Conservation (phyloP, 92 coral and sea anemone species). For the Porites cylindrica region DNA sequence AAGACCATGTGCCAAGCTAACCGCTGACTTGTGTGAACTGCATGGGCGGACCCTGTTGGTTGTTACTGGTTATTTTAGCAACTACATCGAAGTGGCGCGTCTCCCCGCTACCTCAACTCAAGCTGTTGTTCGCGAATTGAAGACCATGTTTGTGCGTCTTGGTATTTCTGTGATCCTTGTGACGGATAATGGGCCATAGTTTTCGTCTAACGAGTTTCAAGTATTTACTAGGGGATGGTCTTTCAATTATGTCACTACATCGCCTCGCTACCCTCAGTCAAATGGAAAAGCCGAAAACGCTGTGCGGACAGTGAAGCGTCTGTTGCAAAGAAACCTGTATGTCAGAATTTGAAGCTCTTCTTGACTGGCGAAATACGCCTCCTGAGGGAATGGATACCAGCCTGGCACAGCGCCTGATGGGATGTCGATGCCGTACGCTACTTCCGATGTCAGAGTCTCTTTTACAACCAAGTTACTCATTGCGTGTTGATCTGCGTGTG, state of each 20-base stretch:
- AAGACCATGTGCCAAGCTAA: slow-evolving; percentile 47
- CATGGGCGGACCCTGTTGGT: slow-evolving; percentile 51
- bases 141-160: too few relatives aligned
- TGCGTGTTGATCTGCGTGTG: too few relatives aligned
- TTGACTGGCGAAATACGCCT: slow-evolving; percentile 5
- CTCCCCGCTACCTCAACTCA: slow-evolving; percentile 13
- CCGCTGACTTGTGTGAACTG: neutral
- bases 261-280: too few relatives aligned
- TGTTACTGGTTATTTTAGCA: slow-evolving; percentile 7
- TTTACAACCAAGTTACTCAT: slow-evolving; percentile 46
- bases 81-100: slow-evolving; percentile 18
- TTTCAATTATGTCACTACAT: slow-evolving; percentile 36
- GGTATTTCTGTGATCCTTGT: slow-evolving; percentile 39
- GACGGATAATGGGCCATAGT: neutral
- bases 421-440: slow-evolving; percentile 41
- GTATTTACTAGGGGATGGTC: slow-evolving; percentile 40
- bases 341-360: too few relatives aligned
- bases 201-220: slow-evolving; percentile 28
- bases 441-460: slow-evolving; percentile 47
- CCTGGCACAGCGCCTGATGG: slow-evolving; percentile 47
- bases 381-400: slow-evolving; percentile 41
- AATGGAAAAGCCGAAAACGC: too few relatives aligned
- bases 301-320: slow-evolving; percentile 26
- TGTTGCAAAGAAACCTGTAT: slow-evolving; percentile 23
- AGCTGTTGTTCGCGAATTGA: too few relatives aligned